A percentile compares a stretch with the other conserved stretches of the same genome.
phyloP scores from a whole-genome alignment of 2,113 vertebrate genomes.

The Pelecanus crispus region DNA sequence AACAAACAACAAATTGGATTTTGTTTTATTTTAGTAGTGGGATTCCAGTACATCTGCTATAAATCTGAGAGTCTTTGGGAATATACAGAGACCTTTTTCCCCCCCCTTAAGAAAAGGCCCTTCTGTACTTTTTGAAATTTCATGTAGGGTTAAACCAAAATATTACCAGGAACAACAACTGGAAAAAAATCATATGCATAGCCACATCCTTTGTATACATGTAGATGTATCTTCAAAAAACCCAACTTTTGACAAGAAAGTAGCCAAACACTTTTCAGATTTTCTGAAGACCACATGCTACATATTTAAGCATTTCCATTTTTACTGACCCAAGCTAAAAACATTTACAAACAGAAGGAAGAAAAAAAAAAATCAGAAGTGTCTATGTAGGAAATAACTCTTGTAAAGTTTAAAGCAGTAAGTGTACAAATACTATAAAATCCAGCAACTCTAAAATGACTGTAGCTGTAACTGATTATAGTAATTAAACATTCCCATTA shows the following conservation, averaged over 20 bases:
- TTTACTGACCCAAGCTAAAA: background rate
- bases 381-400: background rate
- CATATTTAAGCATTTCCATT: background rate
- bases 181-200: background rate
- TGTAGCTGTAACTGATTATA: background rate
- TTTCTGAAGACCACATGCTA: background rate
- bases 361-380: background rate
- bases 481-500: background rate
- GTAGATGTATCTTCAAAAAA: background rate
- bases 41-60: background rate
- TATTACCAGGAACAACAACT: background rate
- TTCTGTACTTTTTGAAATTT: background rate
- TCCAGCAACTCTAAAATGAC: background rate
- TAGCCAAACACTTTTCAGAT: background rate
- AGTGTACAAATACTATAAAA: conserved; percentile 15
- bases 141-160: background rate
- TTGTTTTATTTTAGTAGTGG: background rate
- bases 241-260: background rate
- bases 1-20: background rate
- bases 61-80: background rate
- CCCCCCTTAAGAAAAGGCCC: background rate
- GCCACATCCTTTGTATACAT: background rate
- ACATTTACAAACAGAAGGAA: background rate
- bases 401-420: conserved; percentile 2
- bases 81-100: background rate